Evolutionary conservation across 2,888 invertebrate species (phyloP).

Genomic region (Meteorus cinctellus): DNA sequence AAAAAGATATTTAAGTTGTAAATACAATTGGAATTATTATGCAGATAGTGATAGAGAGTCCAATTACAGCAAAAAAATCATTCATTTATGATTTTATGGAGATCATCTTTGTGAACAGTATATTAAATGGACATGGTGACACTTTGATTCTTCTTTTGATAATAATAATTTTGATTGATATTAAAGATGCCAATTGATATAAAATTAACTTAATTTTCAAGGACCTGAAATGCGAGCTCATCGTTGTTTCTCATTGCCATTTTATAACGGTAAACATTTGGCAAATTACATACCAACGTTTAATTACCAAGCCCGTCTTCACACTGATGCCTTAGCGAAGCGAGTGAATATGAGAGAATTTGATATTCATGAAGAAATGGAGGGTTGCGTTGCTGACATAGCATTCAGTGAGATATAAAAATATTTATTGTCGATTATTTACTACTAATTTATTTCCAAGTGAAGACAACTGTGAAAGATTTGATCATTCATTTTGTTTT

Average conservation of each 20-base stretch:
- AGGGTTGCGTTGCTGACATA: constrained; percentile 1
- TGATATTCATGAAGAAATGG: constrained; percentile 13
- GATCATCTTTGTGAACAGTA: not conserved
- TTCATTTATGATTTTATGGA: not conserved
- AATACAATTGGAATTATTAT: not conserved
- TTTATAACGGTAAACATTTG: not conserved
- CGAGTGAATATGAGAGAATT: constrained; percentile 4
- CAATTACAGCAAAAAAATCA: not conserved
- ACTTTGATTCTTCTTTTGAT: not conserved
- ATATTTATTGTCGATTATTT: too few species aligned
- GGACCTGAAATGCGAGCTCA: not conserved
- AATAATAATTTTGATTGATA: not conserved
- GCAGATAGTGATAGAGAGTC: not conserved
- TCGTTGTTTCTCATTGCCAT: not conserved
- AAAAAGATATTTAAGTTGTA: too few species aligned
- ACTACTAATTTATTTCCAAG: too few species aligned
- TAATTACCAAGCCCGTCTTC: not conserved
- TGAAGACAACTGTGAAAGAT: too few species aligned
- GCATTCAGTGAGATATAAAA: constrained; percentile 1
- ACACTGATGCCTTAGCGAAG: not conserved
- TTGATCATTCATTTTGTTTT: not conserved
- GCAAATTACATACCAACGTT: constrained; percentile 11
- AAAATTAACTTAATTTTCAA: not conserved
- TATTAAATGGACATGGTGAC: not conserved
- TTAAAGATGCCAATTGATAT: not conserved